These are phyloP conservation scores for Ferdinandea cuprea DNA, from an alignment of 2,888 invertebrate genomes.

Conservation along the genomic window DNA sequence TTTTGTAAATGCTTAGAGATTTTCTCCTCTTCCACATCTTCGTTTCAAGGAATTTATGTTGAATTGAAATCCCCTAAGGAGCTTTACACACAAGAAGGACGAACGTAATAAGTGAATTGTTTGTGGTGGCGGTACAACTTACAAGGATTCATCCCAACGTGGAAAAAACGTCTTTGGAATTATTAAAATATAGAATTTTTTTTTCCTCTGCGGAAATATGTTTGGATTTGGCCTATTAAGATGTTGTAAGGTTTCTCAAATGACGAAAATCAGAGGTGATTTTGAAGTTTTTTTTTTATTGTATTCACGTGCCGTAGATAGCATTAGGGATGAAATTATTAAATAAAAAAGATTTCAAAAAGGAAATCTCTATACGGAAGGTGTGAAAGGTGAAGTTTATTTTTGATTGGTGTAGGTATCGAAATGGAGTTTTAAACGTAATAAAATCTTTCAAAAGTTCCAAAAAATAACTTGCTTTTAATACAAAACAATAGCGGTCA, in stretches of 20 bases:
- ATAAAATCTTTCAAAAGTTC: neutral
- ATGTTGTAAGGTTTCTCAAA: conserved; percentile 56
- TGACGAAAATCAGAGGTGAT: conserved; percentile 33
- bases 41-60: conserved; percentile 58
- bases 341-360: neutral
- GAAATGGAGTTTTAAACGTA: neutral
- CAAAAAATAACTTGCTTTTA: no score
- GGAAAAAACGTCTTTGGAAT: conserved; percentile 49
- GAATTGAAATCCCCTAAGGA: conserved; percentile 74
- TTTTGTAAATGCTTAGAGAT: conserved; percentile 66
- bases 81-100: conserved; percentile 70
- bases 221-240: conserved; percentile 67
- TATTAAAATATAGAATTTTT: conserved; percentile 33
- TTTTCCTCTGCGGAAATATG: conserved; percentile 20
- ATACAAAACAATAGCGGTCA: no score
- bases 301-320: neutral
- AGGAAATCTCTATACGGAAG: neutral
- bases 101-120: conserved; percentile 64
- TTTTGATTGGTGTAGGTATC: neutral
- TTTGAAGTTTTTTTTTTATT: conserved; percentile 19
- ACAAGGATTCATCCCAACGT: conserved; percentile 55
- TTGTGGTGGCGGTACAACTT: conserved; percentile 49
- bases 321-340: conserved; percentile 16
- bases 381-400: no score
- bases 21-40: conserved; percentile 32